These are phyloP conservation scores for Erethizon dorsatum DNA, from an alignment of 2,797 vertebrate genomes.

Conservation along the genomic window DNA sequence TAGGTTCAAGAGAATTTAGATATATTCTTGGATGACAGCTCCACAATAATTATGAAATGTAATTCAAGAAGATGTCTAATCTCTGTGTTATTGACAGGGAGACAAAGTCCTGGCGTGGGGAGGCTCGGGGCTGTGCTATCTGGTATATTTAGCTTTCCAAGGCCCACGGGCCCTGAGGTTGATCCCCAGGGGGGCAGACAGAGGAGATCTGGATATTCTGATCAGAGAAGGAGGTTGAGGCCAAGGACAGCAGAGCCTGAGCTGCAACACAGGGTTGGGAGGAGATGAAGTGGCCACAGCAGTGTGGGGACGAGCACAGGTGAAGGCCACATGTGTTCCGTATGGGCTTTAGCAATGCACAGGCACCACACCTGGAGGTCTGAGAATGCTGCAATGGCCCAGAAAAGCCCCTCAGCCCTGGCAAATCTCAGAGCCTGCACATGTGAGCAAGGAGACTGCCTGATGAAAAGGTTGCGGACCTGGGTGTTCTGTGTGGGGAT, in stretches of 20 bases:
- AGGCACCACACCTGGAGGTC: background rate
- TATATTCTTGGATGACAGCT: slow-evolving; percentile 42
- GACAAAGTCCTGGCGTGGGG: background rate
- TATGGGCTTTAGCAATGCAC: background rate
- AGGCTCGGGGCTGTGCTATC: background rate
- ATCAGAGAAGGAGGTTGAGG: background rate
- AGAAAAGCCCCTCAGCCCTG: background rate
- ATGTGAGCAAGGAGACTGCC: background rate
- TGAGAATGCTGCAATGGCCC: background rate
- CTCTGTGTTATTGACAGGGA: slow-evolving; percentile 55
- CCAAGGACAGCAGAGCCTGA: background rate
- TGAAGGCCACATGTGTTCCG: background rate
- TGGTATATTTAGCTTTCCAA: background rate
- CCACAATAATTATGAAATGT: slow-evolving; percentile 5
- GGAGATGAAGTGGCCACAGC: background rate
- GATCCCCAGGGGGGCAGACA: background rate
- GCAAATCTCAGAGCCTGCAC: background rate
- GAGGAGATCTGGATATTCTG: background rate
- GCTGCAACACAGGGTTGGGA: background rate
- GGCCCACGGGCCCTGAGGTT: background rate
- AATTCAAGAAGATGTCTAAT: slow-evolving; percentile 54
- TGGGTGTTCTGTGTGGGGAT: slow-evolving; percentile 99
- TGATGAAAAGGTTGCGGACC: slow-evolving; percentile 86
- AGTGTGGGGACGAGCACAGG: background rate
- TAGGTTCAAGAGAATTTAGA: slow-evolving; percentile 50